phyloP scores from a whole-genome alignment of 2,888 invertebrate species.

The Drosophila lacicola region DNA sequence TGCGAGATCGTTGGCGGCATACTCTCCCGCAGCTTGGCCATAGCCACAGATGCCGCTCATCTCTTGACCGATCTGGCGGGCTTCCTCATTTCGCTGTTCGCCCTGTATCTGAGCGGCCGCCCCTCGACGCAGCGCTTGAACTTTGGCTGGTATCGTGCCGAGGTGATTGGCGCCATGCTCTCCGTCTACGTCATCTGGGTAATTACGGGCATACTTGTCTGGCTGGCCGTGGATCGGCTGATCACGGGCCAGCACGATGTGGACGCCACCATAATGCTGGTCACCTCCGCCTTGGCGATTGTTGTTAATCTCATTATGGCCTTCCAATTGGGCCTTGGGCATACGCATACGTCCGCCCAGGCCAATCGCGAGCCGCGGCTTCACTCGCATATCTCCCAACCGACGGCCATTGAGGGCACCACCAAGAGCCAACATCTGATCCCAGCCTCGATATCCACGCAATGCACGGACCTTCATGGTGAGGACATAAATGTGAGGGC shows the following conservation, averaged over 20 bases:
- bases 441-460: conserved; percentile 33
- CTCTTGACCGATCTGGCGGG: conserved; percentile 62
- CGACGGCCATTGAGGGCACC: neutral
- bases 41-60: conserved; percentile 72
- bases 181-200: conserved; percentile 99
- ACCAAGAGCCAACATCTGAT: conserved; percentile 3
- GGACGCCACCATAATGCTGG: conserved; percentile 93
- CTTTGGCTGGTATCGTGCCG: conserved; percentile 97
- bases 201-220: conserved; percentile 96
- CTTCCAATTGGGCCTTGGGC: conserved; percentile 46
- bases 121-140: conserved; percentile 88
- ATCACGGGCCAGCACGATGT: conserved; percentile 92
- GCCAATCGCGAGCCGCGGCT: conserved; percentile 6
- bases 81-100: conserved; percentile 66
- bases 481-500: conserved; percentile 71
- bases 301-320: conserved; percentile 91
- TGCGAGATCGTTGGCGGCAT: conserved; percentile 60
- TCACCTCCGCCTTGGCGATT: conserved; percentile 96
- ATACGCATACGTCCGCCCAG: conserved; percentile 28
- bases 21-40: conserved; percentile 62
- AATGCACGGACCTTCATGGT: neutral
- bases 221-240: conserved; percentile 94
- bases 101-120: conserved; percentile 47
- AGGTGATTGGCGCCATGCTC: conserved; percentile 97
- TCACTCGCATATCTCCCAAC: neutral